Base-by-base conservation (phyloP, 2,888 invertebrate species). In the Protula sp. region DNA sequence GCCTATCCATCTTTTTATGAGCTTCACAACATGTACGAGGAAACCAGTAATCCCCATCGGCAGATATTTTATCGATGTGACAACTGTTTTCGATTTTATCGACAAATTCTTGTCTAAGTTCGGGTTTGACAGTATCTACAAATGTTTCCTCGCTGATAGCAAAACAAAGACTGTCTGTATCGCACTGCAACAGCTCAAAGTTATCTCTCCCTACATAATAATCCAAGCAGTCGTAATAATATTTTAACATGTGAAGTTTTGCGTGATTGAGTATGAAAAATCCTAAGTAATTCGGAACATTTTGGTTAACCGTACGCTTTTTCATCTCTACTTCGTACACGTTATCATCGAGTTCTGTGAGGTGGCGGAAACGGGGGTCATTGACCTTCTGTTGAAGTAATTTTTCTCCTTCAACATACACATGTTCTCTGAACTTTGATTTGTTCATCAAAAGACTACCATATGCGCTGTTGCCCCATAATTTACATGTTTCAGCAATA, bases 381-480 rank as follows among this genome's bases (percentile, higher is more conserved):
- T 53, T 53, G 4, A 28, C 29, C n/a, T n/a, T n/a, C 24, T 28
- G 26, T 28, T 24, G 5, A 9, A 24, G 5, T 28, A 9, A 14
- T 5, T 4, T 4, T 3, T 24, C 26, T 9, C 53, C 53, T 22
- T 28, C 22, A 27, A 53, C 5, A 22, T 53, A 53, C 3, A 9
- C 5, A 9, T 14, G 9, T 5, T 53, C 9, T 9, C 29, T 24
- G 29, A n/a, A 24, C 29, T 29, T 24, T 24, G 5, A 5, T 14
- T 27, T 28, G 9, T 69, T 64, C 63, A 66, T 66, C 30, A 70
- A 62, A 22, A 63, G 58, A 3, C 62, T 62, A 2, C 69, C 67
- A 24, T 67, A 70, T 0, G 58, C 50, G 2, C 58, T 54, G 55
- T 67, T 65, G 1, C 65, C 58, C 47, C 53, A 28, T 2, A 62